These are phyloP conservation scores for Gerris lacustris DNA, from an alignment of 2,888 invertebrate genomes.

Conservation along the genomic window DNA sequence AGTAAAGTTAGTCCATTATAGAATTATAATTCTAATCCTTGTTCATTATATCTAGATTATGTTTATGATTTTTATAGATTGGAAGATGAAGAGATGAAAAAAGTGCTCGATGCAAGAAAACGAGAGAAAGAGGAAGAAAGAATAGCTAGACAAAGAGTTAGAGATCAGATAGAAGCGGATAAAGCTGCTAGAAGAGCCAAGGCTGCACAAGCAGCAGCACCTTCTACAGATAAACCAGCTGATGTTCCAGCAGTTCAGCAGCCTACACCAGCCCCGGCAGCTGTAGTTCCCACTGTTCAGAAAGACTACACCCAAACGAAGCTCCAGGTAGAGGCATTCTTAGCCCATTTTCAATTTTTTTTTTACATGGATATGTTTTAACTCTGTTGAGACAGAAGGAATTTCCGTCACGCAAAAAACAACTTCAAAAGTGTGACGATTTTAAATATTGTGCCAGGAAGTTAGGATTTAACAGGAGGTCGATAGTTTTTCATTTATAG, in stretches of 20 bases:
- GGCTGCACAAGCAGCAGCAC: slow-evolving; percentile 19
- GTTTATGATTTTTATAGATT: slow-evolving; percentile 36
- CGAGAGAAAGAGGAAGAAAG: slow-evolving; percentile 83
- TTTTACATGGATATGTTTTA: not conserved
- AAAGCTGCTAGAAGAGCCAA: slow-evolving; percentile 64
- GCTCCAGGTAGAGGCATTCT: slow-evolving; percentile 43
- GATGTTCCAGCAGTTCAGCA: not conserved
- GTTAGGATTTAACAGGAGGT: no score
- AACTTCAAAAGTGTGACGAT: no score
- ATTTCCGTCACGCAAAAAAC: no score
- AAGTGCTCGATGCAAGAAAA: slow-evolving; percentile 71
- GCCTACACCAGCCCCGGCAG: slow-evolving; percentile 31
- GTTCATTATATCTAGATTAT: no score
- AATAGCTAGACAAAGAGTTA: slow-evolving; percentile 67
- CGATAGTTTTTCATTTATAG: no score
- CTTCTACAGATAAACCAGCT: not conserved
- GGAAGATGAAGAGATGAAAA: slow-evolving; percentile 72
- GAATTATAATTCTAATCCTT: no score
- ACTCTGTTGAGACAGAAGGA: no score
- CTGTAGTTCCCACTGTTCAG: slow-evolving; percentile 28
- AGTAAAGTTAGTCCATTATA: no score
- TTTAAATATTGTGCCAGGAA: no score
- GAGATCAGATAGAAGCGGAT: slow-evolving; percentile 83
- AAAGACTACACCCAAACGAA: slow-evolving; percentile 57
- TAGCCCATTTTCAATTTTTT: not conserved